Conservation (phyloP, 2,888 invertebrate genomes). For the Apotomis capreana region DNA sequence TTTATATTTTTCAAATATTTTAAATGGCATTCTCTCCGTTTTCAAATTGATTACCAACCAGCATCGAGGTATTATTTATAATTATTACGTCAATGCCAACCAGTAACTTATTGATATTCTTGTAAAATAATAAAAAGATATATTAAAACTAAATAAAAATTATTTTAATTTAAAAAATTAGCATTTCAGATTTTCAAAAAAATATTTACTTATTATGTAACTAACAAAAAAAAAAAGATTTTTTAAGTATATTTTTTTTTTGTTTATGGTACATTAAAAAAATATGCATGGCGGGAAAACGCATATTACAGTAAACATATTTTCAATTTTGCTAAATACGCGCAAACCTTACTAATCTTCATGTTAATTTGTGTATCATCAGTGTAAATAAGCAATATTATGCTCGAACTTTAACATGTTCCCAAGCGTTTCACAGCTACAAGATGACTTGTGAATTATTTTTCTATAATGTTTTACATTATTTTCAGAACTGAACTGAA, state of each 20-base stretch:
- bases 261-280: slow-evolving; percentile 6
- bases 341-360: not conserved
- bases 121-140: no score
- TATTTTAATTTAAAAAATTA: no score
- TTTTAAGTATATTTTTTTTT: no score
- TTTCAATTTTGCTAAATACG: not conserved
- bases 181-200: no score
- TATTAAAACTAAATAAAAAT: no score
- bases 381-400: not conserved
- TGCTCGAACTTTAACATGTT: slow-evolving; percentile 15
- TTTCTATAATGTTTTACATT: not conserved
- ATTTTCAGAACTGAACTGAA: not conserved
- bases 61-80: no score
- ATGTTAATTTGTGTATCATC: not conserved
- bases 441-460: slow-evolving; percentile 3
- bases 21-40: not conserved
- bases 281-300: slow-evolving; percentile 27
- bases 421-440: slow-evolving; percentile 33
- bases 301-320: not conserved
- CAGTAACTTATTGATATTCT: not conserved
- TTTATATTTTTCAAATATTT: not conserved
- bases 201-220: no score
- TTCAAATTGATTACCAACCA: not conserved
- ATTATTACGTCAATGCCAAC: no score
- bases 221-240: no score